Evolutionary conservation across 1,140 invertebrate species (phyloP).

Genomic region (Saxidomus purpurata): DNA sequence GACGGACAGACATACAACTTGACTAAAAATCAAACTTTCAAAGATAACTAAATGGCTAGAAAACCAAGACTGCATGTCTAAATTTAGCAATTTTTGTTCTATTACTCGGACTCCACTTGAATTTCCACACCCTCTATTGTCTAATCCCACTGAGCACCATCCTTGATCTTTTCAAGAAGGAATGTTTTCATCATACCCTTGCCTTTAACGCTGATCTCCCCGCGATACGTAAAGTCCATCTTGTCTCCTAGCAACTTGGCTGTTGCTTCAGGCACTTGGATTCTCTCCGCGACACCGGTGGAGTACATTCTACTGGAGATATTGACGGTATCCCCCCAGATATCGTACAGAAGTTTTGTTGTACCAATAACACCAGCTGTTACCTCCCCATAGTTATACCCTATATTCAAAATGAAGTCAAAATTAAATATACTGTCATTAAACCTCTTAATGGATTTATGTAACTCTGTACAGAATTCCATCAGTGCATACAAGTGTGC

Average conservation of each 20-base stretch:
- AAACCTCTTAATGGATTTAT: slow-evolving; percentile 93
- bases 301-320: slow-evolving; percentile 98
- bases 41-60: no score
- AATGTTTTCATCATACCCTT: slow-evolving; percentile 89
- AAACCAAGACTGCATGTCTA: no score
- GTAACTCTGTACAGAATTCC: slow-evolving; percentile 96
- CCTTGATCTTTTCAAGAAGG: slow-evolving; percentile 87
- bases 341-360: slow-evolving; percentile 98
- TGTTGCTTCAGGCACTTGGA: slow-evolving; percentile 91
- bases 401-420: slow-evolving; percentile 94
- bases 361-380: slow-evolving; percentile 98
- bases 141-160: slow-evolving; percentile 77
- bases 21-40: no score
- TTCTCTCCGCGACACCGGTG: slow-evolving; percentile 91
- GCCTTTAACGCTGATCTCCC: slow-evolving; percentile 85
- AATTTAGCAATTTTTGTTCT: no score
- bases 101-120: no score
- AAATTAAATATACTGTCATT: slow-evolving; percentile 96
- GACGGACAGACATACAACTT: no score
- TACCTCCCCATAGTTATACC: slow-evolving; percentile 93
- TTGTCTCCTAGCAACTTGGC: slow-evolving; percentile 88
- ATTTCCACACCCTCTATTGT: background rate
- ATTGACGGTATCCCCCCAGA: slow-evolving; percentile 99
- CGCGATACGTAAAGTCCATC: slow-evolving; percentile 86
- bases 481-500: slow-evolving; percentile 95